Evolutionary conservation across 1,140 invertebrate genomes (phyloP), one percentile per base, ranked within the genome.

Genomic region (Agrypnia vestita): DNA sequence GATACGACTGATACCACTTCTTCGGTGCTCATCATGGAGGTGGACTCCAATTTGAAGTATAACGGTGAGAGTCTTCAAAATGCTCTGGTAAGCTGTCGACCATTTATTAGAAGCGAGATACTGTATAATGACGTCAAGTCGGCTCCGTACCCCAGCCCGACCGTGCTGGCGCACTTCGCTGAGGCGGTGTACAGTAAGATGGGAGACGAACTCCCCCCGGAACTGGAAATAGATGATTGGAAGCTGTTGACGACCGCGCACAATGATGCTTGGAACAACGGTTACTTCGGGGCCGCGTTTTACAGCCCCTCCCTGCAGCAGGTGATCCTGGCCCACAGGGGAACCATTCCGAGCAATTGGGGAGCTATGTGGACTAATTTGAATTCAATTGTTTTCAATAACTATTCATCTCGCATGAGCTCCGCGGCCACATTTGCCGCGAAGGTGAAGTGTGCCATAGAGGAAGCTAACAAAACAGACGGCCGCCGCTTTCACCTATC

Each of bases 241-340:
- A 19, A 47, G 1, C 43, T 71, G 13, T 9, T 71, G 17, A 71
- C 67, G 7, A 71, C 67, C 8, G 67, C 67, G 1, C 10, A 9
- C 10, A 17, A n/a, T 43, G 15, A n/a, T 3, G 4, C 3, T 1
- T 1, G 11, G 13, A 11, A 0, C 0, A n/a, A 49, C 44, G 67
- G 67, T 7, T 71, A 71, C 9, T 49, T 71, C 46, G 67, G 67
- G 7, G 43, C n/a, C 15, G 67, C 46, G 1, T 49, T 7, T 12
- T 49, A 10, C 1, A 71, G 47, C 67, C 4, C n/a, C 9, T 17
- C 15, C 7, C 44, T 0, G 17, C 43, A 71, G 15, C 67, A 71
- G 46, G 9, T 71, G 15, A 43, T 71, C 15, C n/a, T 71, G 46
- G 44, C 67, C 43, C 67, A 71, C 13, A n/a, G 44, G 1, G 67